Percentiles rank a stretch among this genome's conserved stretches.
Conservation (phyloP, 2,888 invertebrate genomes). For the Lasioglossum vierecki region DNA sequence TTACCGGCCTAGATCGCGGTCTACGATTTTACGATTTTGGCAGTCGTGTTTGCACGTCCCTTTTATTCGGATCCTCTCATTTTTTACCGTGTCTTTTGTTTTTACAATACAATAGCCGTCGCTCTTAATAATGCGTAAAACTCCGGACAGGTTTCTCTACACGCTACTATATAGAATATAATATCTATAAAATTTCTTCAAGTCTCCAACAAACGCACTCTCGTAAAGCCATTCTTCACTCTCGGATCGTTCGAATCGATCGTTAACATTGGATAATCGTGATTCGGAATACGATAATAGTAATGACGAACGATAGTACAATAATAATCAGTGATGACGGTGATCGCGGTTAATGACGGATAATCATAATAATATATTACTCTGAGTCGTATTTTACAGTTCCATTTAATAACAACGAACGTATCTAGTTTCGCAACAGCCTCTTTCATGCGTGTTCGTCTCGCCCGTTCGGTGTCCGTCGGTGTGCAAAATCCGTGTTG, state of each 20-base stretch:
- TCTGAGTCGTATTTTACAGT: slow-evolving; percentile 76
- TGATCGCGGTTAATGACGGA: slow-evolving; percentile 45
- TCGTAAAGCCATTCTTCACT: slow-evolving; percentile 62
- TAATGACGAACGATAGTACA: slow-evolving; percentile 45
- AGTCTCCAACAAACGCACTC: slow-evolving; percentile 74
- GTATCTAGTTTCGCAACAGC: slow-evolving; percentile 74
- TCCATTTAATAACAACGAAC: slow-evolving; percentile 74
- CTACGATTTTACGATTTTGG: slow-evolving; percentile 61
- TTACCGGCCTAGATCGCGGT: slow-evolving; percentile 42
- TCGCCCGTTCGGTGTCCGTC: slow-evolving; percentile 36
- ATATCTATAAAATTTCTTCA: slow-evolving; percentile 77
- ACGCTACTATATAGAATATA: slow-evolving; percentile 65
- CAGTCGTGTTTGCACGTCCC: slow-evolving; percentile 60
- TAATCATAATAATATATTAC: slow-evolving; percentile 73
- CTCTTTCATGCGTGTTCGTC: slow-evolving; percentile 59
- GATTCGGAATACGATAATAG: slow-evolving; percentile 49
- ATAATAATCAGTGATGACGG: slow-evolving; percentile 44
- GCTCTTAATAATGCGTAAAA: slow-evolving; percentile 45
- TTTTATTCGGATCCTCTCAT: background rate
- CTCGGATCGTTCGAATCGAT: slow-evolving; percentile 67
- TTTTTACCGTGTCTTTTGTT: background rate
- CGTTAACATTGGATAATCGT: slow-evolving; percentile 66
- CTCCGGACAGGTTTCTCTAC: slow-evolving; percentile 46
- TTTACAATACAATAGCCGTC: slow-evolving; percentile 64
- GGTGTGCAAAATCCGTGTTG: slow-evolving; percentile 30